Percentiles rank a stretch among this genome's conserved stretches.
Conservation (phyloP, 2,888 invertebrate genomes). For the Gandaritis pyraliata region DNA sequence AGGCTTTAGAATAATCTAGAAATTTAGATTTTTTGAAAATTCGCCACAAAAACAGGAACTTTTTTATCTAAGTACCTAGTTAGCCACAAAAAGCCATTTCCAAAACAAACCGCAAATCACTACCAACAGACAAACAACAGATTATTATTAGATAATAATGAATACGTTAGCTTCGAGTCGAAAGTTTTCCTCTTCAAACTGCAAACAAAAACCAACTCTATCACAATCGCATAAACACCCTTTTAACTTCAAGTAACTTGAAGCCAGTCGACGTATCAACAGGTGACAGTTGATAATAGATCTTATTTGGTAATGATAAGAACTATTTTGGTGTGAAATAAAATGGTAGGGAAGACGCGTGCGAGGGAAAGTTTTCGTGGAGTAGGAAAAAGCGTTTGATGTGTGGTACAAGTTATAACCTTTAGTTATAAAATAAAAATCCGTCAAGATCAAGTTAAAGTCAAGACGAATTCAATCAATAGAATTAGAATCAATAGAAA, state of each 20-base stretch:
- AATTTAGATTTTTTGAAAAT: no score
- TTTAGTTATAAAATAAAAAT: not conserved
- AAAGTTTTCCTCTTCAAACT: constrained; percentile 24
- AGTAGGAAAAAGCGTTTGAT: constrained; percentile 53
- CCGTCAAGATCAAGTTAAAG: no score
- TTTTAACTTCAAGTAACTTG: constrained; percentile 5
- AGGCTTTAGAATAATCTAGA: no score
- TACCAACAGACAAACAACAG: constrained; percentile 19
- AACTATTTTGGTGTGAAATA: constrained; percentile 18
- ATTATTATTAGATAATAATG: constrained; percentile 37
- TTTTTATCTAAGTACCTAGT: not conserved
- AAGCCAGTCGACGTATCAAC: constrained; percentile 14
- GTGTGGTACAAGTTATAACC: constrained; percentile 42
- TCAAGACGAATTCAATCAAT: no score
- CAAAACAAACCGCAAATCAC: constrained; percentile 27
- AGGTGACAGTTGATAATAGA: constrained; percentile 29
- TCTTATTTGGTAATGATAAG: constrained; percentile 22
- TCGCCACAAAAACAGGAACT: no score
- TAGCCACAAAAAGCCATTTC: constrained; percentile 10
- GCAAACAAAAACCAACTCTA: constrained; percentile 25
- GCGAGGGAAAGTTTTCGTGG: constrained; percentile 56
- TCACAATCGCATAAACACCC: constrained; percentile 3
- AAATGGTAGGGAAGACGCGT: constrained; percentile 52
- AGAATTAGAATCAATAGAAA: no score
- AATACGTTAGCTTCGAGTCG: constrained; percentile 26